Evolutionary conservation across 2,888 invertebrate genomes (phyloP), one percentile per base, ranked within the genome.

Genomic region (Acleris laterana): DNA sequence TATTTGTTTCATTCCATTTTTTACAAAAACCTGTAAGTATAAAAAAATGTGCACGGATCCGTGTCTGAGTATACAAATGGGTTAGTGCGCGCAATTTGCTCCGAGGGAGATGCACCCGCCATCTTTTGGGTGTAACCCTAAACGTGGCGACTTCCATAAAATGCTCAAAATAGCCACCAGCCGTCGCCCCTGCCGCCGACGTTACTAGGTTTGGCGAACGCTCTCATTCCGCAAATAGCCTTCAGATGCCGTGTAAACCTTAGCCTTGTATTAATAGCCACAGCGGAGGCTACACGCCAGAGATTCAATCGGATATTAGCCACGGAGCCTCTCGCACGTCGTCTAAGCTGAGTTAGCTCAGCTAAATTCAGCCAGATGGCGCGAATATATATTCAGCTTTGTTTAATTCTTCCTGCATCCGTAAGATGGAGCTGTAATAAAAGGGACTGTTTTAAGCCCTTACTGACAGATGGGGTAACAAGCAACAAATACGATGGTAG

Each of bases 321-420:
- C 72, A 78, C 73, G 83, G 83, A 87, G 88, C 85, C 89, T 89
- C 78, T 71, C 79, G 78, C 85, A 88, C 79, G 38, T 38, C 38
- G 38, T 77, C 73, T 72, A 28, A 25, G 9, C 32, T 9, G 9
- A 32, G 32, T 9, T 32, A 79, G 20, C 69, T 55, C 48, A 50
- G 51, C 38, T 13, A 38, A 38, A 38, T 38, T 70, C 69, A 62
- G 62, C 62, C 72, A 88, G 87, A 89, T 89, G 90, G 89, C 88
- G 85, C 80, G 63, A 63, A 72, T 69, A 62, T 72, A 68, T 67
- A 63, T 75, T 38, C 73, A 73, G 61, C 65, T 60, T 55, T 69
- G 72, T 68, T 69, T 84, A 81, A 73, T 87, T 81, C 71, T 67
- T 19, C 52, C 65, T 20, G 42, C 60, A 68, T 69, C 77, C 81